Base-by-base conservation (phyloP, 2,797 vertebrate species). In the Phrynocephalus forsythii region DNA sequence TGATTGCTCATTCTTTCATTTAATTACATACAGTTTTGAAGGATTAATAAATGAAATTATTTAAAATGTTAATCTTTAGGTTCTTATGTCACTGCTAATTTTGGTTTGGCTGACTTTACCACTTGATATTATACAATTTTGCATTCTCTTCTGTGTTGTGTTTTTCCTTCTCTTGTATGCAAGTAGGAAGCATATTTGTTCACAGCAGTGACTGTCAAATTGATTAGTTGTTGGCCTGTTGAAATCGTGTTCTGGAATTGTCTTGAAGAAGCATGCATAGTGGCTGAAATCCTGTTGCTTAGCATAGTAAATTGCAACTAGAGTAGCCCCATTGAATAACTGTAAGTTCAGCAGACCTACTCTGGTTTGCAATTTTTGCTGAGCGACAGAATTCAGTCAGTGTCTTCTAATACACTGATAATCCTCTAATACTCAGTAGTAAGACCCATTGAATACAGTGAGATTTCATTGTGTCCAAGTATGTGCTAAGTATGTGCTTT, bases 11-110 rank as follows among this genome's bases (percentile, higher is more conserved):
- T 44, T 44, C 87, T 90, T 76, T 87, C 0, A 50, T 28, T 79
- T 26, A 87, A 81, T 44, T 22, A 77, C 71, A 87, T 90, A 90
- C 68, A 87, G 78, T 73, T 84, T 89, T 75, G 86, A 18, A 71
- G 79, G 87, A 81, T 73, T 90, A 80, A 90, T 88, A 50, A 66
- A 52, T 28, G 16, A 13, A 66, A 66, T 77, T 87, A 90, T 86
- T 86, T 92, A 85, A 60, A 85, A 67, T 82, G n/a, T 85, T 89
- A 86, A 75, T 6, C 0, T 83, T 38, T n/a, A 48, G 24, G 28
- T 75, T 26, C 56, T 60, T 60, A 80, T 48, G 30, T 26, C 60
- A 76, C 18, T 68, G 2, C 10, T 73, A 10, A 9, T 84, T 78
- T 78, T 78, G 52, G 88, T 60, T 3, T 72, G 84, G n/a, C 33